phyloP scores from a whole-genome alignment of 2,797 vertebrate genomes.

The Natrix natrix region DNA sequence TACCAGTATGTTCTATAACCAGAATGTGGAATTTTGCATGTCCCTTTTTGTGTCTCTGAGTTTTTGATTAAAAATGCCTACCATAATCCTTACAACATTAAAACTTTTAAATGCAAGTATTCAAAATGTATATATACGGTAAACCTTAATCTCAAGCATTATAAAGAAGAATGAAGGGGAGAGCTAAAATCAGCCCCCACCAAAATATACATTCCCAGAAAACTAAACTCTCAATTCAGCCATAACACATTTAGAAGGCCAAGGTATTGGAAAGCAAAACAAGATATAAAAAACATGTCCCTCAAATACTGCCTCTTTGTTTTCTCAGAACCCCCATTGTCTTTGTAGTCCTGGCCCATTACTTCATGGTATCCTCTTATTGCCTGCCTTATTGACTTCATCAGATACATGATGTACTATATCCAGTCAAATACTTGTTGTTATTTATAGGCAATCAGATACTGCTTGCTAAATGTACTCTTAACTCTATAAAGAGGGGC shows the following conservation, averaged over 20 bases:
- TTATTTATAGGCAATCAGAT: background rate
- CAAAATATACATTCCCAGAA: background rate
- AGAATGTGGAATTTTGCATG: background rate
- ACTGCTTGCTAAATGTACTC: background rate
- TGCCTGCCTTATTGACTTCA: background rate
- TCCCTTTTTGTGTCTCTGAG: background rate
- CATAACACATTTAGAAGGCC: background rate
- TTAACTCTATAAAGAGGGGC: background rate
- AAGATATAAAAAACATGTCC: background rate
- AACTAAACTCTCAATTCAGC: background rate
- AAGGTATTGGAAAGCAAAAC: background rate
- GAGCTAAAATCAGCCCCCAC: background rate
- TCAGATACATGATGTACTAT: background rate
- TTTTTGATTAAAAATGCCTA: background rate
- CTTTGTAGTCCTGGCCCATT: background rate
- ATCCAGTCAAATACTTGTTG: background rate
- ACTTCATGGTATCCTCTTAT: background rate
- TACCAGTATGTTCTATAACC: background rate
- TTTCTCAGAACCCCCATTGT: background rate
- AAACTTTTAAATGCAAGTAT: slow-evolving; percentile 21
- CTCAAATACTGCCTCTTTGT: background rate
- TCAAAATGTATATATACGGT: slow-evolving; percentile 37
- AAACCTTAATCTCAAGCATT: slow-evolving; percentile 31
- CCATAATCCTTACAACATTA: background rate
- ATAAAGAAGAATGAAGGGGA: background rate